Base-by-base conservation (phyloP, 2,797 vertebrate genomes). In the Xyrichtys novacula region DNA sequence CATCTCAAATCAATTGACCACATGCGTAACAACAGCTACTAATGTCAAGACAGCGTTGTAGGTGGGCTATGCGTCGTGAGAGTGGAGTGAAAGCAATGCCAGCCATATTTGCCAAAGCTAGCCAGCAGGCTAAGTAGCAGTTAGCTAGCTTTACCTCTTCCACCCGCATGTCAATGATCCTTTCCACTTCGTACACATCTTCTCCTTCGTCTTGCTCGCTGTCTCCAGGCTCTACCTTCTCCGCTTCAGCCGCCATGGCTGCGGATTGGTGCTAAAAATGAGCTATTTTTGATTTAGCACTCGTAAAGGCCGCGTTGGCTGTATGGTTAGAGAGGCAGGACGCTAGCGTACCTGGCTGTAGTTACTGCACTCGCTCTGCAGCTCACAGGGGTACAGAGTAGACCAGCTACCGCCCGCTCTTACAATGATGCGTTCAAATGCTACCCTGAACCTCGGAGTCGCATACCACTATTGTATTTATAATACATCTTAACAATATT, bases 151-250 rank as follows among this genome's bases (percentile, higher is more conserved):
- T 90, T 90, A 98, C 97, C 93, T 94, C 96, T 42, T 96, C 95
- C 19, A 89, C 92, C 63, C 96, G 96, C 94, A 96, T 91, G 91
- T 98, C 97, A 76, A 98, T 94, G 89, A 99, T 99, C 87, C 92
- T 91, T 88, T 99, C 97, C 94, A 98, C 98, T 81, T 99, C 98
- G 84, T 96, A 99, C 11, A 96, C 96, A 28, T 95, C 96, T 32
- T 96, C 96, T 47, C 95, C 94, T 31, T 94, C 94, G 15, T 96
- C 96, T 46, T 96, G 95, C 15, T 96, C 96, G 25, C 96, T 96
- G 25, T 95, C 94, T 47, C 83, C 89, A 0, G 88, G 88, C 52
- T 95, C 95, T 1, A 81, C 79, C 56, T 85, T 91, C 9, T 88
- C 88, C 0, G 34, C 28, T 19, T 89, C 93, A 0, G 68, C 58